These are phyloP conservation scores for Didymodactylos carnosus DNA, from an alignment of 2,888 invertebrate species.

Conservation along the genomic window DNA sequence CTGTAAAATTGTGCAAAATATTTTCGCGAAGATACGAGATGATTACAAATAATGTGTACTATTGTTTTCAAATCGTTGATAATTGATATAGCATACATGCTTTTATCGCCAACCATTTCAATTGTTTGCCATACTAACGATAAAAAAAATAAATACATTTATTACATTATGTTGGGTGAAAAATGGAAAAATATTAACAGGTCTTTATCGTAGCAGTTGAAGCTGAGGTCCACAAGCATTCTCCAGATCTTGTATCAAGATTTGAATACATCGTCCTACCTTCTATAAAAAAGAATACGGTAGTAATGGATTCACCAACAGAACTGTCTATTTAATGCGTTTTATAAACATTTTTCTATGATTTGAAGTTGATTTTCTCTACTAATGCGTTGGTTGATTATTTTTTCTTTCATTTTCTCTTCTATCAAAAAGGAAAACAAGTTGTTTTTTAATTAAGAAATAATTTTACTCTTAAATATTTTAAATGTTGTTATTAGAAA, in stretches of 20 bases:
- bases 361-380: background rate
- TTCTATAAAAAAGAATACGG: slow-evolving; percentile 23
- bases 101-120: slow-evolving; percentile 86
- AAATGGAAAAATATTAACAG: slow-evolving; percentile 17
- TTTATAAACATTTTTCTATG: slow-evolving; percentile 4
- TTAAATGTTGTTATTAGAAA: too few relatives aligned
- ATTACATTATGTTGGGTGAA: too few relatives aligned
- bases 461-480: too few relatives aligned
- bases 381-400: slow-evolving; percentile 72
- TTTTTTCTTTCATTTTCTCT: slow-evolving; percentile 71
- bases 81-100: slow-evolving; percentile 73
- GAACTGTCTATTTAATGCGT: background rate
- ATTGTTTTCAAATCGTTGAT: slow-evolving; percentile 63
- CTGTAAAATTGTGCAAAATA: slow-evolving; percentile 95
- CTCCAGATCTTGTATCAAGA: slow-evolving; percentile 81
- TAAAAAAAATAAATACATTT: slow-evolving; percentile 3
- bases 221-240: slow-evolving; percentile 74
- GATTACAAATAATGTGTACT: slow-evolving; percentile 69
- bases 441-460: too few relatives aligned
- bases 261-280: slow-evolving; percentile 54
- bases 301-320: background rate
- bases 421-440: slow-evolving; percentile 41
- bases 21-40: slow-evolving; percentile 69
- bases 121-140: slow-evolving; percentile 70
- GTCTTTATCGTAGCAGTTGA: slow-evolving; percentile 75